phyloP scores from a whole-genome alignment of 2,797 vertebrate genomes.

The Micropoecilia bifurca region DNA sequence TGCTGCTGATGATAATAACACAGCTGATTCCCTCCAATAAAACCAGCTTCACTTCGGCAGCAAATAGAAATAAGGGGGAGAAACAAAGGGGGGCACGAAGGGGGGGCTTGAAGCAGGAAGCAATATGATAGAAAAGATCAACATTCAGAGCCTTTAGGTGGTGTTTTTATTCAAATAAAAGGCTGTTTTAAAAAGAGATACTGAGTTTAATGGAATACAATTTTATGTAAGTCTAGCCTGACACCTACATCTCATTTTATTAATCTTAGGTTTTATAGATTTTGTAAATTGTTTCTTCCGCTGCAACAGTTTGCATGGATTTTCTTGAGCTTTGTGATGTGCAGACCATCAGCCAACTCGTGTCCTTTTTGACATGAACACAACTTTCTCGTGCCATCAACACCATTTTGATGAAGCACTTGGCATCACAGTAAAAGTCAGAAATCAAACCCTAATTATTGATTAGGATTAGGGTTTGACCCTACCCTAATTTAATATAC shows the following conservation, averaged over 20 bases:
- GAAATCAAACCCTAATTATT: background rate
- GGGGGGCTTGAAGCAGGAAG: background rate
- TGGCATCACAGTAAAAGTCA: too few species aligned
- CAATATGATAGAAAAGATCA: conserved; percentile 24
- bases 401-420: too few species aligned
- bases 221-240: background rate
- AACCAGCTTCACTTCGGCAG: conserved; percentile 49
- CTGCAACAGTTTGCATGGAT: conserved; percentile 5
- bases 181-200: background rate
- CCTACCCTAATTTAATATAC: too few species aligned
- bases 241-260: background rate
- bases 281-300: conserved; percentile 6
- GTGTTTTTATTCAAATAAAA: conserved; percentile 5
- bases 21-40: conserved; percentile 53
- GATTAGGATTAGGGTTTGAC: too few species aligned
- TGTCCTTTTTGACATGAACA: too few species aligned
- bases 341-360: too few species aligned
- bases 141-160: conserved; percentile 16
- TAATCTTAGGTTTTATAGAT: background rate
- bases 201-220: conserved; percentile 10
- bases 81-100: background rate
- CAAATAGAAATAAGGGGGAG: conserved; percentile 22
- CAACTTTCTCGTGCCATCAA: too few species aligned
- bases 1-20: conserved; percentile 62
- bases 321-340: background rate